Evolutionary conservation across 2,113 vertebrate species (phyloP), one percentile per base, ranked within the genome.

Genomic region (Pangasianodon gigas): DNA sequence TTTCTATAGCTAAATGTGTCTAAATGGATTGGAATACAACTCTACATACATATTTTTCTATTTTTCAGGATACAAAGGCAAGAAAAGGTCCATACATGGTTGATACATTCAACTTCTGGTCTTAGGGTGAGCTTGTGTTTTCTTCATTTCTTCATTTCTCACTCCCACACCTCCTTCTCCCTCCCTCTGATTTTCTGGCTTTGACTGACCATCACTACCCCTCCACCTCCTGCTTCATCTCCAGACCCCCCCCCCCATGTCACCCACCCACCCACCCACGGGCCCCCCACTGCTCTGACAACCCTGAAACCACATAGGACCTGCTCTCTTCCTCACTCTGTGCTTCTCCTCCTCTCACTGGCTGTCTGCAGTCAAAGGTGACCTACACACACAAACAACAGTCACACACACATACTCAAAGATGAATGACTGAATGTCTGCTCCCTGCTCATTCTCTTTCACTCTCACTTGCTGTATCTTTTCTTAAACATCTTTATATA

Each of bases 101-200:
- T 52, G 44, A 58, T 79, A 60, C n/a, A 58, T 52, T 52, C 51
- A 52, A 19, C 4, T 10, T 52, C 3, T 11, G 14, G 62, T 65
- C 83, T 26, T 85, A 67, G 71, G 32, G 69, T 80, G 37, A 84
- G 54, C 80, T 88, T 91, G 87, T 88, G 93, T 93, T 95, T 93
- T 93, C 93, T 54, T 54, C 13, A 92, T 95, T 93, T 93, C 93
- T 54, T 54, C 13, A 92, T 94, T 92, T 60, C 82, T 69, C 88
- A 32, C 90, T 91, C 89, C 89, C 75, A 87, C 48, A 60, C 87
- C 54, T 48, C 84, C 83, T 91, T 81, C 81, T 79, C 48, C 58
- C 44, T 88, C 26, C 26, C 65, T 82, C 89, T 90, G 44, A 65
- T 71, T 88, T 90, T 65, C 85, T 85, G 65, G 84, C 80, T 89